A percentile compares a stretch with the other conserved stretches of the same genome.
Conservation (phyloP, 2,888 invertebrate species). For the Temnothorax ravouxi region DNA sequence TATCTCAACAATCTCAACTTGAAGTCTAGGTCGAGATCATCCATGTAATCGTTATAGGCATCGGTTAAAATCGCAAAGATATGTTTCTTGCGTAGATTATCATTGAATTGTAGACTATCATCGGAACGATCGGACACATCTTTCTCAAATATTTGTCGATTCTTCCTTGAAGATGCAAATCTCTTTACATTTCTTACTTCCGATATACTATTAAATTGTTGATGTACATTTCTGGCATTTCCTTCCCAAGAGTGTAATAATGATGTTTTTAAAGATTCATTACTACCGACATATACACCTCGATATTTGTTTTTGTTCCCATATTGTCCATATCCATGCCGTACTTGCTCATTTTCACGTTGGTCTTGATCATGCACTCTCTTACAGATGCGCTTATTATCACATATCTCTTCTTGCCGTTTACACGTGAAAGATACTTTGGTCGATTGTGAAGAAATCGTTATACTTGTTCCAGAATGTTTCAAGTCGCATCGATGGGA, state of each 20-base stretch:
- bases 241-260: neutral
- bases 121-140: neutral
- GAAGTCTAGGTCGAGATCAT: conserved; percentile 66
- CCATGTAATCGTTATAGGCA: conserved; percentile 50
- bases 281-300: neutral
- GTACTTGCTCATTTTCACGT: neutral
- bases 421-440: neutral
- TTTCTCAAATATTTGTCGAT: neutral
- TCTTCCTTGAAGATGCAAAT: neutral
- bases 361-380: neutral
- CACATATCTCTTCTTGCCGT: neutral
- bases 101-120: neutral
- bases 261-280: neutral
- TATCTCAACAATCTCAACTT: conserved; percentile 76
- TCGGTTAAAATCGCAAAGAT: conserved; percentile 24
- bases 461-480: neutral
- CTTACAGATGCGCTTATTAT: neutral
- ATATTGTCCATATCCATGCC: too few relatives aligned
- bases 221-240: neutral
- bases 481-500: neutral
- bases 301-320: neutral
- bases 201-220: neutral
- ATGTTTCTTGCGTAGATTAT: neutral
- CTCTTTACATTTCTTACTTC: neutral
- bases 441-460: conserved; percentile 6